phyloP scores from a whole-genome alignment of 2,797 vertebrate genomes.

The Argyrosomus regius region DNA sequence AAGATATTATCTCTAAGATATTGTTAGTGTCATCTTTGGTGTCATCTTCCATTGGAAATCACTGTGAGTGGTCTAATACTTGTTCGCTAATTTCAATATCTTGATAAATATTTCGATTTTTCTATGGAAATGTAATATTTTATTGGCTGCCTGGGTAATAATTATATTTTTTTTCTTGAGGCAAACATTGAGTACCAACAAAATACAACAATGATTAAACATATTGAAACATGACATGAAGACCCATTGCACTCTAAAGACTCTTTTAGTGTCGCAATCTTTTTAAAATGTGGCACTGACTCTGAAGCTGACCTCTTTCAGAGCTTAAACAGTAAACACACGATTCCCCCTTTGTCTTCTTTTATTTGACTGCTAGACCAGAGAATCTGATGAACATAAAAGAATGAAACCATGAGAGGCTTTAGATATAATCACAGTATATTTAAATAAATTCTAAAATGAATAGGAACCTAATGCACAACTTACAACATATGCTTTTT shows the following conservation, averaged over 20 bases:
- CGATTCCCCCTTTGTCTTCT: background rate
- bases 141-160: too few relatives aligned
- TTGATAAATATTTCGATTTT: background rate
- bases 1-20: background rate
- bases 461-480: background rate
- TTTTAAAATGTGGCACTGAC: background rate
- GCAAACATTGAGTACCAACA: background rate
- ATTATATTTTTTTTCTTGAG: too few relatives aligned
- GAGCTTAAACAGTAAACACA: background rate
- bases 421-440: conserved; percentile 7
- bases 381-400: background rate
- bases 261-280: background rate
- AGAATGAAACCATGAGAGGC: background rate
- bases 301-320: background rate
- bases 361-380: conserved; percentile 1
- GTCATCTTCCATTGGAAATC: background rate
- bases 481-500: background rate
- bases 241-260: background rate
- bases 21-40: background rate
- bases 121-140: background rate
- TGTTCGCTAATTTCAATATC: background rate
- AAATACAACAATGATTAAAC: background rate
- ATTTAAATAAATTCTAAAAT: background rate
- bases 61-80: background rate
- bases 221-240: background rate